Conservation (phyloP, 2,113 vertebrate species). For the Phyllopteryx taeniolatus region DNA sequence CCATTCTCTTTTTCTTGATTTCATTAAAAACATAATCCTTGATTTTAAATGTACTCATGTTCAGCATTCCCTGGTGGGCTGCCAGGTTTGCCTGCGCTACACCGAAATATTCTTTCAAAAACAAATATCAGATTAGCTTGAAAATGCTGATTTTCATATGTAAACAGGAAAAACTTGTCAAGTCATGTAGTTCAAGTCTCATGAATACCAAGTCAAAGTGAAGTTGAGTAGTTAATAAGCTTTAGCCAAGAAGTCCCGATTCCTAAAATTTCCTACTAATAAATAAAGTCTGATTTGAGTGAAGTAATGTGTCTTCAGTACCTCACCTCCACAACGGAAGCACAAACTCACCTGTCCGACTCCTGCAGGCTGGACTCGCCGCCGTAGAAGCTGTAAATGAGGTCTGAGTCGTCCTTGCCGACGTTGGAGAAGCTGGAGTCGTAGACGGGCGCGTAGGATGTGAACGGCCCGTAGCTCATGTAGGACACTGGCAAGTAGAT, state of each 20-base stretch:
- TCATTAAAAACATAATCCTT: too few species aligned
- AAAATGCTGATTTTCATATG: too few species aligned
- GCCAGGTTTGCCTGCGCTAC: too few species aligned
- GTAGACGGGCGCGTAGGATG: conserved; percentile 89
- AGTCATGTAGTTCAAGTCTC: too few species aligned
- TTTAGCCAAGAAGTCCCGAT: neutral
- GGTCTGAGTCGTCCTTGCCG: conserved; percentile 94
- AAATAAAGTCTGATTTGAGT: neutral
- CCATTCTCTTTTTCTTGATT: too few species aligned
- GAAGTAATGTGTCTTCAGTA: neutral
- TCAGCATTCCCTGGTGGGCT: too few species aligned
- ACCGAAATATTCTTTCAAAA: too few species aligned
- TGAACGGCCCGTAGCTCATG: conserved; percentile 93
- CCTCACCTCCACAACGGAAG: neutral
- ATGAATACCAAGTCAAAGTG: neutral
- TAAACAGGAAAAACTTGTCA: too few species aligned
- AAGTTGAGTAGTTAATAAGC: neutral
- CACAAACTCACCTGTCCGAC: conserved; percentile 77
- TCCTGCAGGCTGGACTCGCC: conserved; percentile 83
- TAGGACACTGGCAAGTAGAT: conserved; percentile 79
- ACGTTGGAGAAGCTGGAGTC: conserved; percentile 96
- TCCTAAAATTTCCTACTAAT: neutral
- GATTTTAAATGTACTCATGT: too few species aligned
- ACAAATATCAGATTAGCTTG: too few species aligned
- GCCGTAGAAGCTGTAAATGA: conserved; percentile 87